Conservation (phyloP, 2,797 vertebrate species). For the Phyllotis vaccarum region DNA sequence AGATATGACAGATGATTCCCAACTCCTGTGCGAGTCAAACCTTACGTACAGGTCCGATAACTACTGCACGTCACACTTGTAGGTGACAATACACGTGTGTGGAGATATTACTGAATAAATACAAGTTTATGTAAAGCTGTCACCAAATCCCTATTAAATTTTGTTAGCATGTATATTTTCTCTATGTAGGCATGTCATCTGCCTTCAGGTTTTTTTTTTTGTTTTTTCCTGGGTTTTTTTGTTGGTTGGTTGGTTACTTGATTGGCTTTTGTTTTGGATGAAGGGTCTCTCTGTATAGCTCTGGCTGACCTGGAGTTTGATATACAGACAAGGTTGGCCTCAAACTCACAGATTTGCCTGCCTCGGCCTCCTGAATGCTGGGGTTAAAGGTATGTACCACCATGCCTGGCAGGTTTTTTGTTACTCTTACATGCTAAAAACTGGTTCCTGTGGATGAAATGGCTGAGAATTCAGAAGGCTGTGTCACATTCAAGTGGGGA, state of each 20-base stretch:
- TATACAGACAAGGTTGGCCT: neutral
- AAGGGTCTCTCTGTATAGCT: neutral
- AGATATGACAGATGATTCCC: neutral
- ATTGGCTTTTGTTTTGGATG: neutral
- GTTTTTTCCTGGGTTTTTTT: neutral
- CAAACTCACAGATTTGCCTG: neutral
- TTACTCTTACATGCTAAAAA: neutral
- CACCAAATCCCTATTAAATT: neutral
- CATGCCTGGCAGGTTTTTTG: neutral
- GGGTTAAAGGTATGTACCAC: neutral
- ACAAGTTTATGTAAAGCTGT: constrained; percentile 45
- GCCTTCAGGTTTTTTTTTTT: neutral
- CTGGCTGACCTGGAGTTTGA: neutral
- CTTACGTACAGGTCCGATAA: neutral
- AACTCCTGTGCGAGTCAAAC: neutral
- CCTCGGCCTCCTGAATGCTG: neutral
- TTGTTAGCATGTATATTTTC: constrained; percentile 21
- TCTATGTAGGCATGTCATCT: neutral
- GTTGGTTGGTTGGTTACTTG: neutral
- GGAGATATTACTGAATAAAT: neutral
- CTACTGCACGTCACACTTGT: neutral
- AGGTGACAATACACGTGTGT: neutral
- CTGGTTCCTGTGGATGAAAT: neutral
- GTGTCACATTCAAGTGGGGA: neutral
- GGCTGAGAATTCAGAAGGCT: neutral